Conservation (phyloP, 2,797 vertebrate species). For the Chelonia mydas region DNA sequence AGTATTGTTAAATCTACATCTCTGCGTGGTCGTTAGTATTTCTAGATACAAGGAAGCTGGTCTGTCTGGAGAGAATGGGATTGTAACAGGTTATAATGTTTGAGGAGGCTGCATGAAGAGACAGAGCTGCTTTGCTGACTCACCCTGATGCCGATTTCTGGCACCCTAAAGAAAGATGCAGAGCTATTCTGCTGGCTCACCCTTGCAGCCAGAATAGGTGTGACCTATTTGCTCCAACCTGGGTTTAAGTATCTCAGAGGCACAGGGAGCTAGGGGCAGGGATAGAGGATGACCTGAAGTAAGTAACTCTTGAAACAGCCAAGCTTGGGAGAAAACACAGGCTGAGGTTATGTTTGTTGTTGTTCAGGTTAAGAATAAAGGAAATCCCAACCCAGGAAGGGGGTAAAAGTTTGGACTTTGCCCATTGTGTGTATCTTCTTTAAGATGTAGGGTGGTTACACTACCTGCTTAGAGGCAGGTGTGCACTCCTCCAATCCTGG, state of each 20-base stretch:
- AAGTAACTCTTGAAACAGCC: background rate
- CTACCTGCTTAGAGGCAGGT: background rate
- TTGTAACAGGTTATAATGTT: background rate
- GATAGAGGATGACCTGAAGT: background rate
- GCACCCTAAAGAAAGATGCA: background rate
- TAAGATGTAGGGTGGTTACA: background rate
- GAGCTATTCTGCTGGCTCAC: background rate
- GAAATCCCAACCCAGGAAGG: background rate
- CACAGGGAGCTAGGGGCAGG: background rate
- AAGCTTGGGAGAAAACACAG: background rate
- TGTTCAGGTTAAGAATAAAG: background rate
- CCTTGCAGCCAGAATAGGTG: background rate
- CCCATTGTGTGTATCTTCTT: background rate
- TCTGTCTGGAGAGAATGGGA: background rate
- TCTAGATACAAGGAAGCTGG: background rate
- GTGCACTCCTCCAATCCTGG: background rate
- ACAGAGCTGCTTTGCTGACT: background rate
- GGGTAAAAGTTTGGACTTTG: background rate
- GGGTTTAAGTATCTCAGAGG: background rate
- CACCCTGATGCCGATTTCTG: rapidly evolving
- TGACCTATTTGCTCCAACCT: background rate
- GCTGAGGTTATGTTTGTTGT: background rate
- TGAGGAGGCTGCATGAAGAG: rapidly evolving
- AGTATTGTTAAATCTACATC: slow-evolving; percentile 62
- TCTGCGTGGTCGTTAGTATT: background rate